Conservation (phyloP, 2,113 vertebrate genomes). For the Spea multiplicata region DNA sequence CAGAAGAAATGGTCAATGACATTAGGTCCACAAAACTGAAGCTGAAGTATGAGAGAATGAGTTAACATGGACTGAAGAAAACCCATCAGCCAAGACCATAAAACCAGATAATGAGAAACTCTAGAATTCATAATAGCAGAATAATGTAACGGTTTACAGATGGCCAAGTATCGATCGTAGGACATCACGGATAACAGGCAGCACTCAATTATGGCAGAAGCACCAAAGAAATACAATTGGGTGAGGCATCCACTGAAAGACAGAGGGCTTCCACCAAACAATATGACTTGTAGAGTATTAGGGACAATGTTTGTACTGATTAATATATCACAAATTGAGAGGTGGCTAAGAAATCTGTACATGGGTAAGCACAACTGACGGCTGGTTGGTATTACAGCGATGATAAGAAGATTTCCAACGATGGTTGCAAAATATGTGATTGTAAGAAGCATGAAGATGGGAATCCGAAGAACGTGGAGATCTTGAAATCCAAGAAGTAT, state of each 20-base stretch:
- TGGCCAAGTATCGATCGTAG: constrained; percentile 45
- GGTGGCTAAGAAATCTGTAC: constrained; percentile 58
- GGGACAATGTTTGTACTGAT: constrained; percentile 47
- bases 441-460: constrained; percentile 50
- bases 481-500: constrained; percentile 55
- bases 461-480: constrained; percentile 3
- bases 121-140: neutral
- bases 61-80: neutral
- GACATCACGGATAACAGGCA: constrained; percentile 55
- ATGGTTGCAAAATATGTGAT: constrained; percentile 43
- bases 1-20: neutral
- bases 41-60: neutral
- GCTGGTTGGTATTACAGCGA: constrained; percentile 34
- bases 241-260: constrained; percentile 42
- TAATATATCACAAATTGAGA: constrained; percentile 54
- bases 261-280: constrained; percentile 40
- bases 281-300: constrained; percentile 39
- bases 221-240: constrained; percentile 48
- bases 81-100: neutral
- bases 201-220: constrained; percentile 50
- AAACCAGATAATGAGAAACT: neutral
- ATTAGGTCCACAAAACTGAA: constrained; percentile 14
- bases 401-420: constrained; percentile 51
- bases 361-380: constrained; percentile 55
- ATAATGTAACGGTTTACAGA: constrained; percentile 9